Evolutionary conservation across 53 echinoderm and acorn worm species (phyloP), one percentile per base, ranked within the genome.

Genomic region (Luidia sarsii): DNA sequence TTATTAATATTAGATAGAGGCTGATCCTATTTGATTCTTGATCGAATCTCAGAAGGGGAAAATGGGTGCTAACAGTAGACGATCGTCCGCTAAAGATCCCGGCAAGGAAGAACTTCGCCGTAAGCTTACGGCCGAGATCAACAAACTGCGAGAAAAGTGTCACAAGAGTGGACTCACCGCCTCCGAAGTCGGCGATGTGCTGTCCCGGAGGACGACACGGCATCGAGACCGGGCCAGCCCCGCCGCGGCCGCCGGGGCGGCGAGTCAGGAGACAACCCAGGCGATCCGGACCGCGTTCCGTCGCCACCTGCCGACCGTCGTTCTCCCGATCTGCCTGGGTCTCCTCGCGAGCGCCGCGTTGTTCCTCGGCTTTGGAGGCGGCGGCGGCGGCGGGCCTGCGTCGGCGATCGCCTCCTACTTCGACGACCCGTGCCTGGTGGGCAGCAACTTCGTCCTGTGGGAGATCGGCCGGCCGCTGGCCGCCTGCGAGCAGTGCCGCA

Each of bases 381-480:
- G 38, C 11, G 7, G 52, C 9, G 45, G 59, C 38, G 20, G 14
- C 6, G 11, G 11, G 6, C 69, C 57, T 2, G 48, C 34, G 18
- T 68, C 55, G 24, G 48, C 59, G 19, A 46, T 48, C 21, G 4
- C 37, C 11, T 30, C 43, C 75, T 28, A 30, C 36, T 33, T 68
- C 19, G 57, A 77, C 11, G 61, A 77, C 21, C 88, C 88, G 6
- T 95, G 95, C 48, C 31, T 95, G n/a, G 65, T 86, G 32, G 71
- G 85, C 18, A 79, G 74, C 34, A 89, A 92, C 53, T 55, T 85
- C 7, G 22, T 95, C 4, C 34, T 90, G 5, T 49, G 33, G 22
- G 92, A 92, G 82, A 65, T 92, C 10, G 70, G 75, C 7, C 63
- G 95, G 60, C 95, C 95, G 3, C 18, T 90, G 9, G 81, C 83